Base-by-base conservation (phyloP, 92 coral and sea anemone species). In the Blastomussa wellsi region DNA sequence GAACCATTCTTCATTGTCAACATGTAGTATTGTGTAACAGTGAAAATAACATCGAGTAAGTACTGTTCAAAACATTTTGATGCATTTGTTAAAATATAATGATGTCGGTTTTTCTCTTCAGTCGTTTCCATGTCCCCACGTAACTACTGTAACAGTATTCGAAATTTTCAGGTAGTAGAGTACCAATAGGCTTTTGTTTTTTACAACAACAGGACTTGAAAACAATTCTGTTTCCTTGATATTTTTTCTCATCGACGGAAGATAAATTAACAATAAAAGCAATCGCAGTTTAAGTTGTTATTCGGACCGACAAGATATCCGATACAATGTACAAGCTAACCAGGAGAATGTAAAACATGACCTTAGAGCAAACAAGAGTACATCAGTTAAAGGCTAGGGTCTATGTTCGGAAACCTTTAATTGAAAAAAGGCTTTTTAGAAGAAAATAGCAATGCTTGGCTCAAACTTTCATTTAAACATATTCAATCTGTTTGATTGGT, bases 1-100 rank as follows among this genome's bases (percentile, higher is more conserved):
- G 83, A 41, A 39, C 72, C n/a, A 79, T 79, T 59, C 36, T 60
- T 79, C 19, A 17, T 79, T 60, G 52, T 29, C 55, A 28, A 29
- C 24, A 42, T 79, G 36, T 39, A n/a, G 72, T 55, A 79, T 79
- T 60, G 72, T 59, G 39, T 79, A 24, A 22, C 37, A 57, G 20
- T 59, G 35, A 28, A 79, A 38, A 60, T 37, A 26, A 60, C n/a
- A 79, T n/a, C 28, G 38, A 79, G 38, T 48, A 19, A 10, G 29
- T 29, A 20, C 44, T 33, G 28, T 32, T 76, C 13, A 76, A 57
- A 49, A 24, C 42, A 20, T 33, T 77, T 77, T 33, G 42, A 53
- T 36, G 44, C 67, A 10, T 9, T 33, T 74, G 8, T 1, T 55
- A 55, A 55, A 20, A 7, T 10, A 19, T 2, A 22, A 12, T 49